Evolutionary conservation across 1,140 invertebrate genomes (phyloP).

Genomic region (Drosophila pruinosa): DNA sequence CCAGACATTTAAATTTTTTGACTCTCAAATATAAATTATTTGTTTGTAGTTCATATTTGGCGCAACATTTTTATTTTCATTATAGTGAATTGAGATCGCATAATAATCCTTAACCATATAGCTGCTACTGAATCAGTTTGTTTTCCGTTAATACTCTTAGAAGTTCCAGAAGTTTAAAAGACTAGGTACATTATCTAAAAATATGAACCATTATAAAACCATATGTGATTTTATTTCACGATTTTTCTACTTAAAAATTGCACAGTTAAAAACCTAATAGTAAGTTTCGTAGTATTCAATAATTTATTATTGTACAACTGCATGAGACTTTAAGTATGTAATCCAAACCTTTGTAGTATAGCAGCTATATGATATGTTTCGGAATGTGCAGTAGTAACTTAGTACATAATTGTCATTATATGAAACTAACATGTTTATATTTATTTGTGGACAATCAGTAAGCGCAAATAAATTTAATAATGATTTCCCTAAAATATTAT

Average conservation of each 20-base stretch:
- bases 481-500: background rate
- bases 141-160: background rate
- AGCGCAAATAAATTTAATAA: background rate
- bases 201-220: background rate
- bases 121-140: constrained; percentile 25
- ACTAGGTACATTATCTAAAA: background rate
- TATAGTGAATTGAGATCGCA: background rate
- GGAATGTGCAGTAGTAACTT: constrained; percentile 1
- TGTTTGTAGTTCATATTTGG: background rate
- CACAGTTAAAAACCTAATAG: constrained; percentile 3
- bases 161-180: background rate
- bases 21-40: no score
- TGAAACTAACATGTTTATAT: constrained; percentile 7
- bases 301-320: background rate
- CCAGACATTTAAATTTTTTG: no score
- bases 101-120: constrained; percentile 22
- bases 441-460: background rate
- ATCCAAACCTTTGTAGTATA: constrained; percentile 12
- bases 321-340: no score
- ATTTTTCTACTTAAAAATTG: constrained; percentile 3
- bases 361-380: constrained; percentile 43
- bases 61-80: constrained; percentile 1
- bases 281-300: background rate
- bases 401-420: background rate
- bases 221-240: background rate